A percentile compares a stretch with the other conserved stretches of the same genome.
phyloP scores from a whole-genome alignment of 2,797 vertebrate species.

The Falco biarmicus region DNA sequence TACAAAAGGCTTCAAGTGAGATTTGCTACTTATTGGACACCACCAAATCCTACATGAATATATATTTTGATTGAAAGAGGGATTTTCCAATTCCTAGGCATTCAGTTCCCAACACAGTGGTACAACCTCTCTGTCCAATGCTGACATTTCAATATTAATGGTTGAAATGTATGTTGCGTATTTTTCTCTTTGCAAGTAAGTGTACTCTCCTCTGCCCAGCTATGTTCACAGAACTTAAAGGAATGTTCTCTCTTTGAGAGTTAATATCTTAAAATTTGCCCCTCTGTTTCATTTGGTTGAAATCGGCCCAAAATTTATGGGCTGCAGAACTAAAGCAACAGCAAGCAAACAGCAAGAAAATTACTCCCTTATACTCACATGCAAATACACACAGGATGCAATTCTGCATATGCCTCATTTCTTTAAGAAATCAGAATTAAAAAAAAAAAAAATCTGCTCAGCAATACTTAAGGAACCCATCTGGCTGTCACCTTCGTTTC shows the following conservation, averaged over 20 bases:
- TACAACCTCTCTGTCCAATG: neutral
- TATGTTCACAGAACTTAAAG: neutral
- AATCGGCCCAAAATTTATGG: neutral
- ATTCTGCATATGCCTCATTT: neutral
- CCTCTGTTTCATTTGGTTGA: neutral
- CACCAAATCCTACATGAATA: neutral
- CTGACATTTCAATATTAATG: neutral
- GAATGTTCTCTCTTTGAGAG: neutral
- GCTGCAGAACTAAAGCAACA: neutral
- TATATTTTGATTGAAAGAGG: neutral
- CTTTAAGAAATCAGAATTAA: neutral
- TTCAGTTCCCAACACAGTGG: neutral
- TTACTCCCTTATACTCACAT: neutral
- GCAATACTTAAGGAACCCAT: neutral
- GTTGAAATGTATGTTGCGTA: neutral
- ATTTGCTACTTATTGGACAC: neutral
- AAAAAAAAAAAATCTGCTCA: neutral
- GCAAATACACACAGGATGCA: neutral
- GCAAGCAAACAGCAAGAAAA: neutral
- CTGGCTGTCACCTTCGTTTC: neutral
- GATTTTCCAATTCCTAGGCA: neutral
- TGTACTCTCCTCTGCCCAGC: neutral
- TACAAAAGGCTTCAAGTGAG: neutral
- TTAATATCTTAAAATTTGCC: neutral
- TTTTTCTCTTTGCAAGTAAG: neutral